These are phyloP conservation scores for Aspidapion aeneum DNA, from an alignment of 2,888 invertebrate genomes.

Conservation along the genomic window DNA sequence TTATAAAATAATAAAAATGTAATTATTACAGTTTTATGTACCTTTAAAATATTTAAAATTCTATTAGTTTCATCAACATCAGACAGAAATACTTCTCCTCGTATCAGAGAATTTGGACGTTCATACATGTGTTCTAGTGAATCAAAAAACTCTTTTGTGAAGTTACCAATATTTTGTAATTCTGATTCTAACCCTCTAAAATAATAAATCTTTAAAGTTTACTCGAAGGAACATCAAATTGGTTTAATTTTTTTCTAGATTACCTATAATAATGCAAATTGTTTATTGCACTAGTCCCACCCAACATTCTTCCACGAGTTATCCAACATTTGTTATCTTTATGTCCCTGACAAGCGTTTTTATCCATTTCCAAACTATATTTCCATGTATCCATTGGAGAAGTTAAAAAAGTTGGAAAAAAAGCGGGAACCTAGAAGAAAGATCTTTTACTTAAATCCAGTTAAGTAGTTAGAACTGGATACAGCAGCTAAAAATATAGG, in stretches of 20 bases:
- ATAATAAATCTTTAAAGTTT: neutral
- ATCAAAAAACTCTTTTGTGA: neutral
- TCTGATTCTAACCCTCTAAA: neutral
- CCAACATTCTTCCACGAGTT: slow-evolving; percentile 50
- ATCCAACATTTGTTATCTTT: slow-evolving; percentile 37
- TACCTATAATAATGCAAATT: slow-evolving; percentile 45
- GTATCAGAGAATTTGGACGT: neutral
- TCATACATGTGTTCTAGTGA: neutral
- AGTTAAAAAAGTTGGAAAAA: slow-evolving; percentile 31
- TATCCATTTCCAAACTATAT: slow-evolving; percentile 34
- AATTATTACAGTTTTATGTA: too few relatives aligned
- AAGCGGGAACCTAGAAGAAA: slow-evolving; percentile 32
- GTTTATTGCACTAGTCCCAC: slow-evolving; percentile 51
- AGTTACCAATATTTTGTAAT: neutral
- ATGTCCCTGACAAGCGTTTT: slow-evolving; percentile 33
- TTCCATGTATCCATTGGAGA: slow-evolving; percentile 38
- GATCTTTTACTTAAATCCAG: too few relatives aligned
- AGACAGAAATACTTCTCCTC: neutral
- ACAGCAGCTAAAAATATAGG: too few relatives aligned
- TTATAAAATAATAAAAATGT: too few relatives aligned
- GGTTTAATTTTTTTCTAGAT: too few relatives aligned
- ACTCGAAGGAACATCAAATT: too few relatives aligned
- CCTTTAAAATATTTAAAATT: neutral
- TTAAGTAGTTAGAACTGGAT: neutral
- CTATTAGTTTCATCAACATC: neutral